Base-by-base conservation (phyloP, 2,113 vertebrate species). In the Oreocharis arfaki region DNA sequence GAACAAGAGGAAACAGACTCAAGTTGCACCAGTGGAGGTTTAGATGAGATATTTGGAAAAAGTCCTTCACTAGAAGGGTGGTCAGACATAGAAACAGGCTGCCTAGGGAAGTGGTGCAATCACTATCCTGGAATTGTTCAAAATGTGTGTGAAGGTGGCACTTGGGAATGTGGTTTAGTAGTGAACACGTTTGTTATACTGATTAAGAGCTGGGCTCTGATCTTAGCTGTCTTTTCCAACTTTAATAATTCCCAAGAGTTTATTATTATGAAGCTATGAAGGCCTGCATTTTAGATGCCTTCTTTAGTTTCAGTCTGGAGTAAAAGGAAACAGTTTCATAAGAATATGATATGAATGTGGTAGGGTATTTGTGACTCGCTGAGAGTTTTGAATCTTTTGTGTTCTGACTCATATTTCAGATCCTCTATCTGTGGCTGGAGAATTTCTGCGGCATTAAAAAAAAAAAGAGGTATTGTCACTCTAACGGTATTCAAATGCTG, bases 401-500 rank as follows among this genome's bases (percentile, higher is more conserved):
- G 3, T 49, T 84, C 22, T 86, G 16, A 61, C 14, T 86, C 33
- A n/a, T 9, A 27, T 47, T 92, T 84, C 33, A 44, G 22, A 56
- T 39, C 14, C 10, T 46, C 1, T 64, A 24, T 46, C 39, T 32
- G 19, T 78, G 11, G 52, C 76, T 96, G 92, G 42, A 94, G 65
- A 50, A 37, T 85, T 95, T 96, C 77, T 63, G 7, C 41, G 84
- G 85, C 95, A 94, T 59, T 59, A 5, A 14, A 81, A 64, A 57
- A 28, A 26, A 42, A 42, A 42, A 42, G 16, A 86, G 7, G 32
- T 70, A 52, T 60, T 96, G 84, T 94, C 83, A 79, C 60, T 87
- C 44, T 94, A 97, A 95, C 68, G 22, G 49, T 92, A 92, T 96
- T 65, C 24, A 96, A 94, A 95, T 4, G 33, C 69, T 93, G 86